phyloP scores from a whole-genome alignment of 2,797 vertebrate species.

The Glyptemys insculpta region DNA sequence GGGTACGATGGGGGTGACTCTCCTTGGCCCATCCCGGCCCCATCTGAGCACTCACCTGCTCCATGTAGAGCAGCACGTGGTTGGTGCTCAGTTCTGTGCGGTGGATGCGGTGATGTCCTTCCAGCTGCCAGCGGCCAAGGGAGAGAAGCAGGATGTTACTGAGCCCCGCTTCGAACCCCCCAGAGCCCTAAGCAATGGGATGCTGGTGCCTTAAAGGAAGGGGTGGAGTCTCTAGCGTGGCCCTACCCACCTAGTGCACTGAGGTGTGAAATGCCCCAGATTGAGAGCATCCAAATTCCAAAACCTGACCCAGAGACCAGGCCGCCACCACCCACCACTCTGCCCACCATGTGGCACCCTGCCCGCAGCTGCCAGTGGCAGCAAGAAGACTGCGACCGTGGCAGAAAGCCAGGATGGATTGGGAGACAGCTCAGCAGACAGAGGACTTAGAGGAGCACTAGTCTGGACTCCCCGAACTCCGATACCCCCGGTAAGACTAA shows the following conservation, averaged over 20 bases:
- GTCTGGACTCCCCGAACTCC: too few relatives aligned
- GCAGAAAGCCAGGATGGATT: too few relatives aligned
- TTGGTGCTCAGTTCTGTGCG: constrained; percentile 71
- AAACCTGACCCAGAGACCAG: too few relatives aligned
- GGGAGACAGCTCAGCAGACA: too few relatives aligned
- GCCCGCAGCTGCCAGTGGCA: too few relatives aligned
- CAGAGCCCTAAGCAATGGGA: neutral
- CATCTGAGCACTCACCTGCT: constrained; percentile 68
- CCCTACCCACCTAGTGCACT: neutral
- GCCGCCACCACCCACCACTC: too few relatives aligned
- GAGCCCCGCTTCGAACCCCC: accelerated
- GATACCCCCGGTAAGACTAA: too few relatives aligned
- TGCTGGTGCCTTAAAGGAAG: neutral
- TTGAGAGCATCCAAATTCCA: neutral
- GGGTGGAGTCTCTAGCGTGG: neutral
- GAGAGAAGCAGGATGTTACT: neutral
- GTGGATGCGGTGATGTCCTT: constrained; percentile 38
- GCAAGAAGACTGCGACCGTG: too few relatives aligned
- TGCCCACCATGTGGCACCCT: too few relatives aligned
- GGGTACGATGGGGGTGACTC: too few relatives aligned
- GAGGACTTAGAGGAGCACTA: too few relatives aligned
- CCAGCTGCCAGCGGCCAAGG: constrained; percentile 64
- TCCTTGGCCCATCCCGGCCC: accelerated
- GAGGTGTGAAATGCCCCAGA: neutral
- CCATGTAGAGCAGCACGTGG: constrained; percentile 78